Evolutionary conservation across 2,888 invertebrate species (phyloP), one percentile per base, ranked within the genome.

Genomic region (Gnatocerus cornutus): DNA sequence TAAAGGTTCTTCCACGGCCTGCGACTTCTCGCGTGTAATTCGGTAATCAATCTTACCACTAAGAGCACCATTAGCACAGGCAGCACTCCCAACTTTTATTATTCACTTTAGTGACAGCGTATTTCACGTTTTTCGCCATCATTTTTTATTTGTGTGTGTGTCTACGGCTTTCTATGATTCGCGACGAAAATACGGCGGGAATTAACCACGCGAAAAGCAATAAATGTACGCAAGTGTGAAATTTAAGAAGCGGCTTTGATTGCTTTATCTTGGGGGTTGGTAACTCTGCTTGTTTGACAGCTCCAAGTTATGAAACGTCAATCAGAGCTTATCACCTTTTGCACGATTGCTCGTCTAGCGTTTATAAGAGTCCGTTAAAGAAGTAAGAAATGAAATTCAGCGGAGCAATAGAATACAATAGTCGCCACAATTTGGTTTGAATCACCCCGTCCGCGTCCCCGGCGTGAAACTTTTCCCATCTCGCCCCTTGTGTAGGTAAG

Each of bases 41-140:
- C 74, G 78, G 79, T 79, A 79, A 80, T 80, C 80, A 80, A 80
- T 80, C 80, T 80, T 79, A 74, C 75, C 58, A 78, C 73, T 71
- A 79, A 77, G 76, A 75, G 78, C 76, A 77, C 80, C 79, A 79
- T 80, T 80, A 80, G 77, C 75, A 75, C 72, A 75, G 78, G 78
- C 79, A 79, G 78, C 80, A 78, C 79, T 79, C 75, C 79, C 75
- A 77, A 67, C 63, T 67, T 69, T 64, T 69, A 48, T 69, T 69
- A 69, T 69, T 78, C 74, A 73, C 74, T 74, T 74, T 78, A 78
- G 79, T 79, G 78, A 78, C 77, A 74, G 76, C 77, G 69, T 52
- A 69, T 69, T 69, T 62, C 55, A 55, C 33, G 55, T 55, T 64
- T 64, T 64, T 56, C 64, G 5, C 45, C 43, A 64, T 53, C 43